Percentiles rank a stretch among this genome's conserved stretches.
Conservation (phyloP, 2,113 vertebrate genomes). For the Xiphophorus couchianus region DNA sequence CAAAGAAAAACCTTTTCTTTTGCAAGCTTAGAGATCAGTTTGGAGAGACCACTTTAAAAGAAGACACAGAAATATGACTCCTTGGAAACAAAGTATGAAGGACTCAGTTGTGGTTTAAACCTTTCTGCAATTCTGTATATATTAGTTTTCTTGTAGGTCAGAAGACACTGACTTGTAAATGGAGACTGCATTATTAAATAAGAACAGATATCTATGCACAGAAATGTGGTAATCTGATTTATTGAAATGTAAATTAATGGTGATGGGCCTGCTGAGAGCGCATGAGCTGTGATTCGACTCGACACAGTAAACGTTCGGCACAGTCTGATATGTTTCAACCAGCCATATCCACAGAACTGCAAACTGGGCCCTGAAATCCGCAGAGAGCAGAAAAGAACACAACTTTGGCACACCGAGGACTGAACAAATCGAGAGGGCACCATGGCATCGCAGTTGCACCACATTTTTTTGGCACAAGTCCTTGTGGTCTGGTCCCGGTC, state of each 20-base stretch:
- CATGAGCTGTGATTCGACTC: constrained; percentile 30
- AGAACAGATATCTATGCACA: constrained; percentile 13
- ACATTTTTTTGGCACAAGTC: constrained; percentile 66
- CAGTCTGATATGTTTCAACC: constrained; percentile 52
- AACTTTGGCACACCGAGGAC: constrained; percentile 46
- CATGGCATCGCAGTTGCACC: constrained; percentile 64
- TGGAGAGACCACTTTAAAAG: not conserved
- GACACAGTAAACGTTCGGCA: constrained; percentile 35
- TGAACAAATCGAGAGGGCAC: constrained; percentile 60
- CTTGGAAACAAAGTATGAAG: not conserved
- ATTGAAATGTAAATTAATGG: constrained; percentile 46
- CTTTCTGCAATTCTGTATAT: not conserved
- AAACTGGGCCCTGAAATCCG: constrained; percentile 50
- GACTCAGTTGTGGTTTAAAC: not conserved
- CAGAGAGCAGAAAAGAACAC: constrained; percentile 58
- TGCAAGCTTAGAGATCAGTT: not conserved
- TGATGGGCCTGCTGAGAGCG: constrained; percentile 29
- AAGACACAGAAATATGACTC: not conserved
- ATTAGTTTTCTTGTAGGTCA: constrained; percentile 42
- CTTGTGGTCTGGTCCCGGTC: constrained; percentile 66
- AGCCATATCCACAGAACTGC: constrained; percentile 53
- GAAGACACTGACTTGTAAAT: constrained; percentile 1
- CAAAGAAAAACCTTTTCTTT: not conserved
- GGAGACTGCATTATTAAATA: constrained; percentile 32
- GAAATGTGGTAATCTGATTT: constrained; percentile 58